Percentiles rank a stretch among this genome's conserved stretches.
Conservation (phyloP, 2,797 vertebrate species). For the Anniella stebbinsi region DNA sequence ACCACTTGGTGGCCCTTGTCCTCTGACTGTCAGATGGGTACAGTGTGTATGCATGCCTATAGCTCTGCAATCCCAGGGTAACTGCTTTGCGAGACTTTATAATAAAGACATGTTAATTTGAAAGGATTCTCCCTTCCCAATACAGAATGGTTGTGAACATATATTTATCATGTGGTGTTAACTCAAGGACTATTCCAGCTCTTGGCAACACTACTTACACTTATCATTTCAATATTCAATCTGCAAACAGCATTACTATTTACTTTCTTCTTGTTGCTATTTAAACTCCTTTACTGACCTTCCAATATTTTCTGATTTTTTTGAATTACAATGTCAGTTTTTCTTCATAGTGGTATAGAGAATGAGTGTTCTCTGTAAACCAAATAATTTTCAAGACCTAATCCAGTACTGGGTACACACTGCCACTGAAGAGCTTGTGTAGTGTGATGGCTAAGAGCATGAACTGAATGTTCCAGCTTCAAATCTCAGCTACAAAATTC, state of each 20-base stretch:
- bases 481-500: neutral
- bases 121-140: neutral
- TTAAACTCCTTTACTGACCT: neutral
- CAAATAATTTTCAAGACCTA: neutral
- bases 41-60: neutral
- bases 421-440: neutral
- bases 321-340: neutral
- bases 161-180: neutral
- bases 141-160: neutral
- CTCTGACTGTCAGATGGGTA: neutral
- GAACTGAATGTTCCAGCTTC: neutral
- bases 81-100: neutral
- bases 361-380: neutral
- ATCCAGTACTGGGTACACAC: neutral
- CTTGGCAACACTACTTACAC: neutral
- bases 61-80: neutral
- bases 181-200: neutral
- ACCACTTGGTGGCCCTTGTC: neutral
- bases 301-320: neutral
- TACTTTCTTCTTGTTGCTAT: conserved; percentile 4
- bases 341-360: neutral
- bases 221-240: neutral
- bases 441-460: too few relatives aligned
- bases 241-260: neutral
- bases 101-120: neutral